A percentile compares a stretch with the other conserved stretches of the same genome.
Conservation (phyloP, 92 coral and sea anemone species). For the Desmophyllum pertusum region DNA sequence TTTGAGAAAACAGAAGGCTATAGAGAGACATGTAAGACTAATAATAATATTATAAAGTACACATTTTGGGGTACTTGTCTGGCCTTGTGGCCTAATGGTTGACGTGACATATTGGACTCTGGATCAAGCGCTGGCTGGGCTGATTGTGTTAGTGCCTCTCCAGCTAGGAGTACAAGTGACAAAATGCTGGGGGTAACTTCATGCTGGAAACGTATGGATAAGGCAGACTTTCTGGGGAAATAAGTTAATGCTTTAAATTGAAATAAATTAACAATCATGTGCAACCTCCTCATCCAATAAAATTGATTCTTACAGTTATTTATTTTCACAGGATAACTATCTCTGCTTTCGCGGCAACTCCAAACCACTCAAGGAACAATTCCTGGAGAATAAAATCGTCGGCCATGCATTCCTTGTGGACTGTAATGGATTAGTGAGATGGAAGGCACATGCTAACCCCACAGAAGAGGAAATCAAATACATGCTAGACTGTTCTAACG, state of each 20-base stretch:
- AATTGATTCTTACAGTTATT: background rate
- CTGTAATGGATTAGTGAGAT: conserved; percentile 75
- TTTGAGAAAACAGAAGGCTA: conserved; percentile 67
- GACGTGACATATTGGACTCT: too few species aligned
- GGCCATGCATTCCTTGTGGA: conserved; percentile 94
- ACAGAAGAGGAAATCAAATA: conserved; percentile 76
- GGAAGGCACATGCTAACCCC: conserved; percentile 95
- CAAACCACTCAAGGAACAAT: conserved; percentile 58
- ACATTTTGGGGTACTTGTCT: background rate
- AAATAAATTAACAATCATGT: background rate
- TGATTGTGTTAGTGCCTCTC: too few species aligned
- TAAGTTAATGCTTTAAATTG: too few species aligned
- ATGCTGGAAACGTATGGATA: too few species aligned
- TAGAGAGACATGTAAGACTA: conserved; percentile 76
- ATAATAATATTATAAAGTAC: too few species aligned
- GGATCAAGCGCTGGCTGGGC: too few species aligned
- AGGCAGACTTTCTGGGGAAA: too few species aligned
- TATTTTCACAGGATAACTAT: conserved; percentile 69
- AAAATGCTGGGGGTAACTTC: too few species aligned
- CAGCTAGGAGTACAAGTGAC: too few species aligned
- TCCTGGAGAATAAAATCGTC: conserved; percentile 84
- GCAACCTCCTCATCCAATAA: background rate
- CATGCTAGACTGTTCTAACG: conserved; percentile 73
- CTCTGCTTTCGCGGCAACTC: conserved; percentile 82
- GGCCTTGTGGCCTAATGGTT: background rate